These are phyloP conservation scores for Meiosimyza platycephala DNA, from an alignment of 2,888 invertebrate species.

Conservation along the genomic window DNA sequence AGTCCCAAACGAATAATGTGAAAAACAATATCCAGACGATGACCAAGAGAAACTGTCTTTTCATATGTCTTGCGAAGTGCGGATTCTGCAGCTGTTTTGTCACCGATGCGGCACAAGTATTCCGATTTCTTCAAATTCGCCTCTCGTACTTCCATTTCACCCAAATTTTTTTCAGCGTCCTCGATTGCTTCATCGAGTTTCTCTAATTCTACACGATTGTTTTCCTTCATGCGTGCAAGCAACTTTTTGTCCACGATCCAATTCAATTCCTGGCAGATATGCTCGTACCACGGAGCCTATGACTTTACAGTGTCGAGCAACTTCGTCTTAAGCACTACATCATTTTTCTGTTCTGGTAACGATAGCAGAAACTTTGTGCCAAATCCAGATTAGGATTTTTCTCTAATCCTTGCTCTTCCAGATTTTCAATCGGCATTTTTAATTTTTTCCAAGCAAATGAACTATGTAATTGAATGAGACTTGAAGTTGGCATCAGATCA, in stretches of 20 bases:
- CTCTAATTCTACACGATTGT: constrained; percentile 78
- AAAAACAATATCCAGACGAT: constrained; percentile 87
- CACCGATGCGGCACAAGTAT: constrained; percentile 86
- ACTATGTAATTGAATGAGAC: constrained; percentile 16
- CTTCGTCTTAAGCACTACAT: constrained; percentile 75
- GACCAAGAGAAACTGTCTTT: constrained; percentile 86
- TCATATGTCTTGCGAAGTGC: constrained; percentile 84
- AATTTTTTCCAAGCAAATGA: constrained; percentile 1
- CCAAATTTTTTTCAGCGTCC: constrained; percentile 89
- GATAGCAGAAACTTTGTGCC: constrained; percentile 88
- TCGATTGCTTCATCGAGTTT: constrained; percentile 84
- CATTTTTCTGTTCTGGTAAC: constrained; percentile 80
- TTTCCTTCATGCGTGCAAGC: constrained; percentile 72
- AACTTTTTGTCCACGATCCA: constrained; percentile 82
- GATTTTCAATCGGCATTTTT: constrained; percentile 71
- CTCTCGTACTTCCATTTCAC: constrained; percentile 86
- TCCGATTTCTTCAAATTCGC: constrained; percentile 87
- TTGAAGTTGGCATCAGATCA: no score
- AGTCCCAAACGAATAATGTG: constrained; percentile 87
- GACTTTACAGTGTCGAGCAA: constrained; percentile 80
- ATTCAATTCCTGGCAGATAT: constrained; percentile 83
- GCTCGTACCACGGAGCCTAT: constrained; percentile 96
- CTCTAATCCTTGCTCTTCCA: constrained; percentile 72
- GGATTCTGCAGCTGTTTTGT: constrained; percentile 79
- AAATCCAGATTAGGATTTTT: constrained; percentile 82